Conservation (phyloP, 2,797 vertebrate genomes). For the Tenualosa ilisha region DNA sequence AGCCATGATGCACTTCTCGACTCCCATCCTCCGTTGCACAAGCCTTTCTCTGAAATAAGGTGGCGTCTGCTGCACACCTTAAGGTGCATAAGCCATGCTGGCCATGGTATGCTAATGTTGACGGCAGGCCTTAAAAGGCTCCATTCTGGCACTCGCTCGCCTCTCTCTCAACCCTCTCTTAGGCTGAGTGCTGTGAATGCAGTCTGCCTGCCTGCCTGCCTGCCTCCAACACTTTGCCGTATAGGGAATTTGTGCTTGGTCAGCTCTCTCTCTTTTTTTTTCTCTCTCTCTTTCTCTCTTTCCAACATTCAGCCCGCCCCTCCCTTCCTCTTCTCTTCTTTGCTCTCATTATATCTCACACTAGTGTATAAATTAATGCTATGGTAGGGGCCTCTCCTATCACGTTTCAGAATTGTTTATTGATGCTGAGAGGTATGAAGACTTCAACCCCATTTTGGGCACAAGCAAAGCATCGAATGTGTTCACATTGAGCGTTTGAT, state of each 20-base stretch:
- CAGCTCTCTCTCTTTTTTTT: slow-evolving; percentile 37
- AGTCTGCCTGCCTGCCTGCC: slow-evolving; percentile 23
- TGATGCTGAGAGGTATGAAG: slow-evolving; percentile 33
- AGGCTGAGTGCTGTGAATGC: slow-evolving; percentile 54
- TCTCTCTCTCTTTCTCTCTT: slow-evolving; percentile 23
- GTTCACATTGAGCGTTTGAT: slow-evolving; percentile 35
- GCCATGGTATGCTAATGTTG: slow-evolving; percentile 57
- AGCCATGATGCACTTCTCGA: background rate
- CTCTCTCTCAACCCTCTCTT: slow-evolving; percentile 42
- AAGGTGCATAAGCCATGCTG: slow-evolving; percentile 43
- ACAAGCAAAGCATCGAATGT: background rate
- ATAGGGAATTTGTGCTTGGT: slow-evolving; percentile 50
- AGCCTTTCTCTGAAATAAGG: slow-evolving; percentile 6
- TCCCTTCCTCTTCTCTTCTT: slow-evolving; percentile 8
- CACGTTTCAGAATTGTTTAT: slow-evolving; percentile 39
- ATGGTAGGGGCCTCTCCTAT: slow-evolving; percentile 36
- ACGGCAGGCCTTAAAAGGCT: slow-evolving; percentile 59
- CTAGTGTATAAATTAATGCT: slow-evolving; percentile 48
- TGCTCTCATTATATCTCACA: slow-evolving; percentile 52
- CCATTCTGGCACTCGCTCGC: slow-evolving; percentile 35
- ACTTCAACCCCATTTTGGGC: background rate
- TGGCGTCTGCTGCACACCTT: slow-evolving; percentile 27
- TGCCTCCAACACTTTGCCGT: slow-evolving; percentile 43
- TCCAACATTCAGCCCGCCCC: slow-evolving; percentile 3
- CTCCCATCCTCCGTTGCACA: slow-evolving; percentile 22